These are phyloP conservation scores for Sialis lutaria DNA, from an alignment of 2,888 invertebrate species.

Conservation along the genomic window DNA sequence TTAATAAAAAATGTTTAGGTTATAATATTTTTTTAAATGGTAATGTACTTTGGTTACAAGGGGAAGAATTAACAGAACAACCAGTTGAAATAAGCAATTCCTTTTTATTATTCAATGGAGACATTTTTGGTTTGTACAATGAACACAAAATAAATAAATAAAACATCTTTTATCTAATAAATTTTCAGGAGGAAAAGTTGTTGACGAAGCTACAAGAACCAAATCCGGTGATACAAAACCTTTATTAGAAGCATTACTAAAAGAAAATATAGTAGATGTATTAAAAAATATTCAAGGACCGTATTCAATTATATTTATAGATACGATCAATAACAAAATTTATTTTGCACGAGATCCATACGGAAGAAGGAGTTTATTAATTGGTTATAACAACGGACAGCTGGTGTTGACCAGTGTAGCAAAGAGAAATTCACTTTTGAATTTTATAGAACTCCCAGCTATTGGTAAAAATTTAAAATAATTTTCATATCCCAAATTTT, in stretches of 20 bases:
- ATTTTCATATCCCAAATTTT: slow-evolving; percentile 15
- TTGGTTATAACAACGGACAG: slow-evolving; percentile 28
- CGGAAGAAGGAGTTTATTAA: slow-evolving; percentile 70
- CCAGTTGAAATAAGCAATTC: slow-evolving; percentile 45
- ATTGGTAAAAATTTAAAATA: slow-evolving; percentile 20
- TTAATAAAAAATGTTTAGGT: slow-evolving; percentile 10
- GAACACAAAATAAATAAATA: not conserved
- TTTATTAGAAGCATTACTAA: slow-evolving; percentile 26
- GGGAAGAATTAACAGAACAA: slow-evolving; percentile 40
- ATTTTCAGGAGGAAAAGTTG: slow-evolving; percentile 9
- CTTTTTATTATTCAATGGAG: slow-evolving; percentile 75
- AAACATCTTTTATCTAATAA: not conserved
- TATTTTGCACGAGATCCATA: slow-evolving; percentile 75
- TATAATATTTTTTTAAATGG: slow-evolving; percentile 22
- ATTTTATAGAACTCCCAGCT: slow-evolving; percentile 41
- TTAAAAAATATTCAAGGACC: slow-evolving; percentile 58
- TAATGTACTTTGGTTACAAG: slow-evolving; percentile 75
- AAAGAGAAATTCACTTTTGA: slow-evolving; percentile 31
- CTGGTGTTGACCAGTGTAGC: slow-evolving; percentile 36
- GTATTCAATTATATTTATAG: slow-evolving; percentile 64
- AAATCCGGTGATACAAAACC: slow-evolving; percentile 32
- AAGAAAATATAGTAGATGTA: slow-evolving; percentile 18
- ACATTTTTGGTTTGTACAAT: slow-evolving; percentile 47
- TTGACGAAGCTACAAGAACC: slow-evolving; percentile 21
- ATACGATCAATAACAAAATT: slow-evolving; percentile 34